These are phyloP conservation scores for Athalia circularis DNA, from an alignment of 2,888 invertebrate species.

Conservation along the genomic window DNA sequence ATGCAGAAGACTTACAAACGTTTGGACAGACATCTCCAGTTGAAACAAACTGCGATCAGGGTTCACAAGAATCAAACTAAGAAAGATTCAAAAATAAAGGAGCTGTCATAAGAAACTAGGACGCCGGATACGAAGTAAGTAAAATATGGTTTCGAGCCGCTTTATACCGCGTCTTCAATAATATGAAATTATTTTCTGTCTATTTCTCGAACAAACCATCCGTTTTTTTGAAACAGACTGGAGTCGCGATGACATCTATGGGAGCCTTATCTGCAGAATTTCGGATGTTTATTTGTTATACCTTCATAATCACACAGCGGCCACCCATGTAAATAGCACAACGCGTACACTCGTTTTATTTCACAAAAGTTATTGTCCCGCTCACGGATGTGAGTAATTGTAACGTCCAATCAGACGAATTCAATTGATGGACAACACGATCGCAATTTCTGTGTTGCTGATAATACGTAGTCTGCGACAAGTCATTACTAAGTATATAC, in stretches of 20 bases:
- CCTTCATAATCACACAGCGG: neutral
- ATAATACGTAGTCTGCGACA: no score
- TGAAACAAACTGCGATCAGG: conserved; percentile 53
- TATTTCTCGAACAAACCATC: no score
- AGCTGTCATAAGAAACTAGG: neutral
- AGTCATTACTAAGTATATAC: no score
- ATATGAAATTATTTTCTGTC: no score
- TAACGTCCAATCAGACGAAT: no score
- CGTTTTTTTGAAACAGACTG: no score
- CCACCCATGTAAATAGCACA: no score
- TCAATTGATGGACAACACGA: no score
- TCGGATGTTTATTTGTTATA: neutral
- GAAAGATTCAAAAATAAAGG: neutral
- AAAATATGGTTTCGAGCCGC: neutral
- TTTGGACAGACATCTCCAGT: conserved; percentile 62
- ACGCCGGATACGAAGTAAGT: conserved; percentile 10
- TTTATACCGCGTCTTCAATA: no score
- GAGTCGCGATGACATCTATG: no score
- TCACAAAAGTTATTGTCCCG: neutral
- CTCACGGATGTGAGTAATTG: neutral
- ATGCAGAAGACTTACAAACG: conserved; percentile 73
- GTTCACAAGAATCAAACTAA: conserved; percentile 32
- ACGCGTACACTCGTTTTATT: neutral
- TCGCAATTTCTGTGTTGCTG: no score
- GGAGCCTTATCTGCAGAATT: neutral